Conservation (phyloP, 2,113 vertebrate species). For the Xiphorhynchus elegans region DNA sequence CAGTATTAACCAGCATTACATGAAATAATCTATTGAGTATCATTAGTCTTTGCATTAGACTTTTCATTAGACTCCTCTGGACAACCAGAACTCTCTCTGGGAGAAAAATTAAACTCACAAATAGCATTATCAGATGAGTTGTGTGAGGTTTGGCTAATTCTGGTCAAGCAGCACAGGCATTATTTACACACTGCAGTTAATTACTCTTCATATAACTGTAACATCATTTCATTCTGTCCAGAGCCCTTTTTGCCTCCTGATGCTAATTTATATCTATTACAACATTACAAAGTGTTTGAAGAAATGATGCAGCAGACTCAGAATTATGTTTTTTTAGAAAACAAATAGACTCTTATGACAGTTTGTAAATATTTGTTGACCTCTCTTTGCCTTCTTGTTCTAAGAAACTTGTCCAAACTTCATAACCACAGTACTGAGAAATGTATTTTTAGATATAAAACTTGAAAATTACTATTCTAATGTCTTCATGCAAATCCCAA, state of each 20-base stretch:
- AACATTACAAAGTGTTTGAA: not conserved
- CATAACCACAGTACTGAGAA: not conserved
- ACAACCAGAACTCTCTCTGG: constrained; percentile 15
- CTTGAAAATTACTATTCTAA: not conserved
- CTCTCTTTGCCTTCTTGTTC: not conserved
- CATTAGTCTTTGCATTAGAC: not conserved
- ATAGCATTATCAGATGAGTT: constrained; percentile 14
- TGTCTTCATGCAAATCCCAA: not conserved
- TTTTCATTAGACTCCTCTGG: not conserved
- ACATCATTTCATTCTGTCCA: constrained; percentile 10
- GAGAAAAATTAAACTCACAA: not conserved
- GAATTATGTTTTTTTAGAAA: not conserved
- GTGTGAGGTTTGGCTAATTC: constrained; percentile 1
- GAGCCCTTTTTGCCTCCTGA: constrained; percentile 29
- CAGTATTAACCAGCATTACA: not conserved
- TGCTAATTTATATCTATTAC: constrained; percentile 43
- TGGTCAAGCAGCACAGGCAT: constrained; percentile 9
- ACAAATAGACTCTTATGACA: not conserved
- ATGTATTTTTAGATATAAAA: not conserved
- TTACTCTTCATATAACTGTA: not conserved
- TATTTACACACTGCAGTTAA: constrained; percentile 20
- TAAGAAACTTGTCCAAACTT: not conserved
- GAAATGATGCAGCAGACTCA: constrained; percentile 3
- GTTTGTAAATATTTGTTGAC: constrained; percentile 13
- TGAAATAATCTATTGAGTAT: not conserved